Evolutionary conservation across 2,888 invertebrate genomes (phyloP), one percentile per base, ranked within the genome.

Genomic region (Rhagophthalmus giganteus): DNA sequence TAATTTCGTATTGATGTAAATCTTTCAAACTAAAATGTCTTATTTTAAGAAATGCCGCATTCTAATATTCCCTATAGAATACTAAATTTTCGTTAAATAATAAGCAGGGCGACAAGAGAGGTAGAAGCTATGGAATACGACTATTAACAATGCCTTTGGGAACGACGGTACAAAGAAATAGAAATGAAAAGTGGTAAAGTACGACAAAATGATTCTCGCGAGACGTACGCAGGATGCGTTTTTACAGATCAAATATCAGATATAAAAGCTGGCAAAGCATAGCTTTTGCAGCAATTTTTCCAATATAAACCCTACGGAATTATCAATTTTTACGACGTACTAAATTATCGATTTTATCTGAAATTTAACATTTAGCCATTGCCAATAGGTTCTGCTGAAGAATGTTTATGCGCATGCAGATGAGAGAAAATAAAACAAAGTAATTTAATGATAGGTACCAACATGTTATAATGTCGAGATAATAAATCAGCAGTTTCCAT

Each of bases 141-240:
- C 28, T 13, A 37, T 45, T 45, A 45, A 45, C 28, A 35, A 30
- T 13, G 7, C 37, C 35, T 15, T n/a, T 11, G 30, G 35, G 45
- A 24, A 3, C 16, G 30, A 2, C 45, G 25, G 35, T 35, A 44
- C 44, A 35, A 44, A 35, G 28, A 35, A 44, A 26, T 44, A 16
- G 24, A 24, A 35, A 44, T 28, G 26, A 35, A 24, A 37, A 37
- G 12, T 28, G 35, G 35, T 24, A 34, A 15, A 34, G 34, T 27
- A 42, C 42, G 24, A n/a, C 35, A 25, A 45, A 45, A 45, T 45
- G 27, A 45, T 45, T 45, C 45, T 26, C 45, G 33, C 27, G 45
- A 30, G n/a, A n/a, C n/a, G n/a, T n/a, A n/a, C n/a, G n/a, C n/a
- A n/a, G n/a, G 35, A 30, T 35, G 45, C 30, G 37, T 45, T 45